A percentile compares a stretch with the other conserved stretches of the same genome.
phyloP scores from a whole-genome alignment of 2,888 invertebrate genomes.

The Drosophila stalkeri region DNA sequence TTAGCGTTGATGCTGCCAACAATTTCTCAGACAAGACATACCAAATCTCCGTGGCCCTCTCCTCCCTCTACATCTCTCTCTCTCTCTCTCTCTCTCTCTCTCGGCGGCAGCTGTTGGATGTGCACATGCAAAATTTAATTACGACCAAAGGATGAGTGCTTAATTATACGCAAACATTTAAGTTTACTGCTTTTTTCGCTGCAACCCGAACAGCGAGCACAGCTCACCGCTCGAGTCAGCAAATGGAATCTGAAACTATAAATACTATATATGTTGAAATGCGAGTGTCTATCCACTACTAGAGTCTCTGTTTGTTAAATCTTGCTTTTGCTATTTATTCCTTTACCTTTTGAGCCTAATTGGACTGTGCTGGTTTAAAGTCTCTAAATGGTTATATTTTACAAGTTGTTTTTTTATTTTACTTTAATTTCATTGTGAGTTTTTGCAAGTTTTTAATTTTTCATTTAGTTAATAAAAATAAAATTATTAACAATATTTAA shows the following conservation, averaged over 20 bases:
- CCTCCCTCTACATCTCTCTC: no score
- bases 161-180: conserved; percentile 85
- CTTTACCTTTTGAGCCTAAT: conserved; percentile 57
- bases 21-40: conserved; percentile 43
- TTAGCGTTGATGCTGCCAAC: conserved; percentile 25
- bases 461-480: no score
- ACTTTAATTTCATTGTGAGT: no score
- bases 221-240: conserved; percentile 11
- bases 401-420: no score
- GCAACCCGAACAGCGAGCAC: conserved; percentile 30
- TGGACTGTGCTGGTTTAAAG: conserved; percentile 20
- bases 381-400: neutral
- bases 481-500: no score
- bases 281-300: neutral
- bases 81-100: neutral
- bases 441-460: no score
- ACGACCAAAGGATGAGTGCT: conserved; percentile 85
- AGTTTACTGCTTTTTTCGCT: conserved; percentile 77
- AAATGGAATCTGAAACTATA: conserved; percentile 24
- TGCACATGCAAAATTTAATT: conserved; percentile 85
- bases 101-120: conserved; percentile 73
- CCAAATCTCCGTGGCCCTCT: neutral
- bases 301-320: conserved; percentile 32
- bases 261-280: conserved; percentile 15
- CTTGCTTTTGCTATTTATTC: conserved; percentile 42